Evolutionary conservation across 2,797 vertebrate species (phyloP), one percentile per base, ranked within the genome.

Genomic region (Siniperca obscura): DNA sequence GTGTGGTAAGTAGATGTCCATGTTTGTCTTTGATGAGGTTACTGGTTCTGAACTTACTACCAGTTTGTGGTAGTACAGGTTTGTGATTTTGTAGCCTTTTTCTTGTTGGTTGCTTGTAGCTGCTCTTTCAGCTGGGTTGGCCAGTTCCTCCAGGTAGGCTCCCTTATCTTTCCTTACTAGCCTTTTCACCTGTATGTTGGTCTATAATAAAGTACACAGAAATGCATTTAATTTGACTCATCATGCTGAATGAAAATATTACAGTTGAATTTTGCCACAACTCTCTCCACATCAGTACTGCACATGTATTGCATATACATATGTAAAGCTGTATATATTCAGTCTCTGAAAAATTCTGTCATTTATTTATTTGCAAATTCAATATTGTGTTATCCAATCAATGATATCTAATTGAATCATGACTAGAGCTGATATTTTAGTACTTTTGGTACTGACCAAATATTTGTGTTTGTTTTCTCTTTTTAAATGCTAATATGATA

Each of bases 181-280:
- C 38, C 38, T 40, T 40, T 40, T 40, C 38, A 40, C 8, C 38
- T 40, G 38, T 40, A 9, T 40, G 38, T 40, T 40, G 36, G 36
- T 38, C 36, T 38, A 30, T 30, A 30, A 2, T 30, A 30, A 30
- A 27, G 53, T 34, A 62, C 66, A 84, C n/a, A 68, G 38, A 74
- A 68, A 13, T 61, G 64, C 13, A 8, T 86, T 75, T 85, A 79
- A 90, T 88, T 44, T 70, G 44, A 71, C 75, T 83, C 71, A 50
- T 91, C 74, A 66, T 19, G 60, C 61, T 71, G 74, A 84, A 38
- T 69, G 16, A 76, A 81, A 74, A 73, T 62, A 74, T 83, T 76
- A 81, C 11, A 70, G 53, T 56, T 52, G 27, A 76, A 68, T 74
- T 83, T 56, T 53, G 40, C 19, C 68, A 59, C 38, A 62, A 36